These are phyloP conservation scores for Halcyon malimbica DNA, from an alignment of 2,113 vertebrate genomes.

Conservation along the genomic window DNA sequence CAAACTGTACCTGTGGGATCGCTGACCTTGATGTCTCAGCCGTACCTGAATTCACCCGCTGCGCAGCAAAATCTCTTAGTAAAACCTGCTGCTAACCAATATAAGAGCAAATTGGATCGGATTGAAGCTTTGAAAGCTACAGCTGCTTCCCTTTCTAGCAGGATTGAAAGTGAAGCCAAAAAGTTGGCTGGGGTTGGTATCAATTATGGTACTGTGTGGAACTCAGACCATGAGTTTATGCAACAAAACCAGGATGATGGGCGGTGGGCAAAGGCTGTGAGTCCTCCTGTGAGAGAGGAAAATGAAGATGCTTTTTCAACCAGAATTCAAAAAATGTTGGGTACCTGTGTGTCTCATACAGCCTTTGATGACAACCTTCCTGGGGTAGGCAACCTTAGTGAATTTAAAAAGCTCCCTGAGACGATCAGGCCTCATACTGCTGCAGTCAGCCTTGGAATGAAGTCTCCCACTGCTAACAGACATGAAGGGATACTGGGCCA, in stretches of 20 bases:
- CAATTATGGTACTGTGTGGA: constrained; percentile 77
- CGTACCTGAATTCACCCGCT: constrained; percentile 53
- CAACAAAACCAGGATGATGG: constrained; percentile 62
- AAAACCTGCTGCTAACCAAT: constrained; percentile 71
- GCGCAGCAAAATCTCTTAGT: constrained; percentile 57
- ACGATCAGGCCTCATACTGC: constrained; percentile 66
- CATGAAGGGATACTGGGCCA: constrained; percentile 65
- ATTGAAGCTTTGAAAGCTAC: constrained; percentile 93
- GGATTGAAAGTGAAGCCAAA: constrained; percentile 91
- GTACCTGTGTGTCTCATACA: constrained; percentile 76
- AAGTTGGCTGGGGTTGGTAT: constrained; percentile 85
- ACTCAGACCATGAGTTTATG: constrained; percentile 60
- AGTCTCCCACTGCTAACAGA: constrained; percentile 49
- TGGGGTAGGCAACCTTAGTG: constrained; percentile 82
- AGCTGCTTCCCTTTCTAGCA: constrained; percentile 90
- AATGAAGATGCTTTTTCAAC: constrained; percentile 74
- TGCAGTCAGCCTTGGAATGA: constrained; percentile 62
- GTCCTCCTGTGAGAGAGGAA: constrained; percentile 81
- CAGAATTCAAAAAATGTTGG: constrained; percentile 82
- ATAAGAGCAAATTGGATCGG: constrained; percentile 82
- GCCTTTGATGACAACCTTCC: constrained; percentile 82
- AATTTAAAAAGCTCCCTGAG: constrained; percentile 80
- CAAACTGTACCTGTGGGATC: constrained; percentile 45
- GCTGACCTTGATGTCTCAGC: constrained; percentile 58
- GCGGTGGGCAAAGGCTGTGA: constrained; percentile 74